These are phyloP conservation scores for Oegoconia quadripuncta DNA, from an alignment of 2,888 invertebrate species.

Conservation along the genomic window DNA sequence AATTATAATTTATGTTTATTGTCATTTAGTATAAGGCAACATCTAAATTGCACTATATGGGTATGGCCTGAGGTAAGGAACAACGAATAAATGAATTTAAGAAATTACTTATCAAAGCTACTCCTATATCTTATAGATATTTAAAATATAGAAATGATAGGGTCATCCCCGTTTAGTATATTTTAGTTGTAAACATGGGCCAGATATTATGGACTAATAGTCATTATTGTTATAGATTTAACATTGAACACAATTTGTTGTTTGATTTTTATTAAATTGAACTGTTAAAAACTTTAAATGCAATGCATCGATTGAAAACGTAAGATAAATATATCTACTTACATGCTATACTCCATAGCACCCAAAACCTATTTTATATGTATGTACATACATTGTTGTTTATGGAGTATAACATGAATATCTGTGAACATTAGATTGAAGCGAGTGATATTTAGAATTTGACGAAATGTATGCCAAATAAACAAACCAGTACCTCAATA, in stretches of 20 bases:
- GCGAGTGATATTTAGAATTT: too few species aligned
- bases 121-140: too few species aligned
- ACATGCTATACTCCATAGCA: constrained; percentile 50
- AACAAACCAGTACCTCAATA: too few species aligned
- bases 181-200: constrained; percentile 50
- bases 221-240: constrained; percentile 55
- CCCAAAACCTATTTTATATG: constrained; percentile 26
- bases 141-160: constrained; percentile 15
- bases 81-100: background rate
- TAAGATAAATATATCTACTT: constrained; percentile 75
- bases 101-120: background rate
- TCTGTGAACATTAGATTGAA: too few species aligned
- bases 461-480: too few species aligned
- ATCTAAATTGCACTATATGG: too few species aligned
- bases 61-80: too few species aligned
- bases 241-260: constrained; percentile 56
- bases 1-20: too few species aligned
- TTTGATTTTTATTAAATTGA: constrained; percentile 78
- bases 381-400: constrained; percentile 29
- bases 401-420: constrained; percentile 43
- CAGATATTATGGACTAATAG: constrained; percentile 55
- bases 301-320: constrained; percentile 75
- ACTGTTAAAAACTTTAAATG: constrained; percentile 70
- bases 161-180: constrained; percentile 29
- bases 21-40: too few species aligned